Percentiles rank a stretch among this genome's conserved stretches.
phyloP scores from a whole-genome alignment of 2,888 invertebrate species.

The Timandra comae region DNA sequence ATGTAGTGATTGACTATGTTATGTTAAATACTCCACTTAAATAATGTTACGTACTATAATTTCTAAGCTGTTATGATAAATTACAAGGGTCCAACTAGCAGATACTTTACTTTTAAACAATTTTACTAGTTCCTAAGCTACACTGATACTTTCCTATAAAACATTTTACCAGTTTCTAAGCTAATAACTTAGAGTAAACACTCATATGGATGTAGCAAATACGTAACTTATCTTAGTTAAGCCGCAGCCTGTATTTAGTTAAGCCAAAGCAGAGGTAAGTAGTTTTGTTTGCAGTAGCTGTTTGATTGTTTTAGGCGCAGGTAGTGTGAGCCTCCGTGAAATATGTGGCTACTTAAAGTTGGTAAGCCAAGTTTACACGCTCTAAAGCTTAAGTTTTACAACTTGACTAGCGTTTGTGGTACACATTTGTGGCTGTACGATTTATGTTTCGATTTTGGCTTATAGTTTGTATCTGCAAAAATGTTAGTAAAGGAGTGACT shows the following conservation, averaged over 20 bases:
- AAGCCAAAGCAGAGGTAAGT: constrained; percentile 48
- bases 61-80: too few relatives aligned
- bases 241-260: constrained; percentile 69
- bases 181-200: too few relatives aligned
- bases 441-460: constrained; percentile 2
- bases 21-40: too few relatives aligned
- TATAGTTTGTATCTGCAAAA: too few relatives aligned
- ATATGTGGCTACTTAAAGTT: constrained; percentile 69
- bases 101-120: too few relatives aligned
- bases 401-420: constrained; percentile 39
- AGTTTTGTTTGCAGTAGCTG: constrained; percentile 48
- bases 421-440: not conserved
- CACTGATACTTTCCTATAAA: too few relatives aligned
- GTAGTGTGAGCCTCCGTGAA: constrained; percentile 62
- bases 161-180: too few relatives aligned
- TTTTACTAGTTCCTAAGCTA: too few relatives aligned
- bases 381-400: constrained; percentile 59
- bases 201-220: constrained; percentile 33
- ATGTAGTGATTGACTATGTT: too few relatives aligned
- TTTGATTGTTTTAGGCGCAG: constrained; percentile 74
- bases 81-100: too few relatives aligned
- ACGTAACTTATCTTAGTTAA: constrained; percentile 65
- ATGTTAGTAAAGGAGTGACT: too few relatives aligned
- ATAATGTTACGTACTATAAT: too few relatives aligned
- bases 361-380: constrained; percentile 60